These are phyloP conservation scores for Apostichopus leukothele DNA, from an alignment of 53 echinoderm and acorn worm genomes.

Conservation along the genomic window DNA sequence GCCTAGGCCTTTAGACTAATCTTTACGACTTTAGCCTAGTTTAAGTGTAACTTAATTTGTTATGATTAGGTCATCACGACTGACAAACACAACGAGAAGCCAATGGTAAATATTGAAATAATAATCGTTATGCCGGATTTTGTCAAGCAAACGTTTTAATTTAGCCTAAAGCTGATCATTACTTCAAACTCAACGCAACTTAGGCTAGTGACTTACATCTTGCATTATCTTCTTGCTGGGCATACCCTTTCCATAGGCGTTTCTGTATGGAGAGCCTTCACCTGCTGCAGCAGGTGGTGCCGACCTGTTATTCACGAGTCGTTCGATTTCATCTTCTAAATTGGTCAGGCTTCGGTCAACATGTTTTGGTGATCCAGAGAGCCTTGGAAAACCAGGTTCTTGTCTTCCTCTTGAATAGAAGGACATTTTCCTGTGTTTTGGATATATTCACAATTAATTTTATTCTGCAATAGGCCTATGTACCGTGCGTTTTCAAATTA, in stretches of 20 bases:
- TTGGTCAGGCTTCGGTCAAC: constrained; percentile 70
- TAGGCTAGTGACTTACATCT: constrained; percentile 69
- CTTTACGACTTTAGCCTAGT: no score
- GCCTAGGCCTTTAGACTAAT: no score
- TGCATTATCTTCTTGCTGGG: constrained; percentile 80
- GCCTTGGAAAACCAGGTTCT: constrained; percentile 72
- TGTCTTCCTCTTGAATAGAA: constrained; percentile 59
- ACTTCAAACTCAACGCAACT: background rate
- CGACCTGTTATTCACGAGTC: constrained; percentile 82
- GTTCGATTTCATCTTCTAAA: constrained; percentile 92
- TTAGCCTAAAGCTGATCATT: no score
- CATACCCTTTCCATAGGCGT: constrained; percentile 6
- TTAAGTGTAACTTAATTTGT: no score
- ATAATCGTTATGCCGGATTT: no score
- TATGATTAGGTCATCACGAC: no score
- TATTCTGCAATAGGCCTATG: background rate
- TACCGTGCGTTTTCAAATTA: background rate
- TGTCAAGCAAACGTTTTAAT: no score
- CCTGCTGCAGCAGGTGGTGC: constrained; percentile 64
- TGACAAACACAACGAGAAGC: no score
- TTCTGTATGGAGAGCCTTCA: constrained; percentile 3
- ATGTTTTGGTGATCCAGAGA: constrained; percentile 57
- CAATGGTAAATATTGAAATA: no score
- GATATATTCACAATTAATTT: background rate
- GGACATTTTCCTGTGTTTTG: constrained; percentile 56